Base-by-base conservation (phyloP, 1,140 invertebrate genomes). In the Diuraphis noxia region DNA sequence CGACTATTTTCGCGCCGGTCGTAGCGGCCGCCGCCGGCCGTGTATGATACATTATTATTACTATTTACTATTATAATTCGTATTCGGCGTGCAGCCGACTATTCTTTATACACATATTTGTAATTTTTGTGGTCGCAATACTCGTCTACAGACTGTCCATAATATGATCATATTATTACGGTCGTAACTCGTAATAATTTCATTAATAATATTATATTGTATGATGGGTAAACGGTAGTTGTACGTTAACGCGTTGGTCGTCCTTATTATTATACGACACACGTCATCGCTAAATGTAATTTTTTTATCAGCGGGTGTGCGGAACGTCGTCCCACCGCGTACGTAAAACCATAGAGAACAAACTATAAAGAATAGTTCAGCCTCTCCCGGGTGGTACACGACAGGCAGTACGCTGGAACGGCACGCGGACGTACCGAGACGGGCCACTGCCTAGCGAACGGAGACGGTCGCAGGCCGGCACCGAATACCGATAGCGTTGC, bases 201-300 rank as follows among this genome's bases (percentile, higher is more conserved):
- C 56, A n/a, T 63, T n/a, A 17, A n/a, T n/a, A n/a, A 17, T 17
- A n/a, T n/a, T 6, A 72, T n/a, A n/a, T n/a, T n/a, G n/a, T n/a
- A n/a, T n/a, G n/a, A n/a, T 72, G n/a, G 56, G 56, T 17, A n/a
- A 72, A 72, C n/a, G 56, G 56, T 72, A n/a, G 46, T 49, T 46
- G 43, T 7, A 10, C 10, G 19, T 17, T 7, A 13, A 56, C 30
- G n/a, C 30, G 38, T 38, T 79, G 7, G 40, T 79, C 40, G 63
- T 72, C 30, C 56, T 72, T 17, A 72, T n/a, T 72, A n/a, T 72
- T 72, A 79, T 79, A 89, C 87, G 87, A 77, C 63, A 89, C 81
- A 49, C 46, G 46, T 49, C 46, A 49, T 49, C 43, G 63, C 46
- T 34, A 81, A 72, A 72, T 72, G 30, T n/a, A n/a, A n/a, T n/a